These are phyloP conservation scores for Drosophila parabipectinata DNA, from an alignment of 1,140 invertebrate species.

Conservation along the genomic window DNA sequence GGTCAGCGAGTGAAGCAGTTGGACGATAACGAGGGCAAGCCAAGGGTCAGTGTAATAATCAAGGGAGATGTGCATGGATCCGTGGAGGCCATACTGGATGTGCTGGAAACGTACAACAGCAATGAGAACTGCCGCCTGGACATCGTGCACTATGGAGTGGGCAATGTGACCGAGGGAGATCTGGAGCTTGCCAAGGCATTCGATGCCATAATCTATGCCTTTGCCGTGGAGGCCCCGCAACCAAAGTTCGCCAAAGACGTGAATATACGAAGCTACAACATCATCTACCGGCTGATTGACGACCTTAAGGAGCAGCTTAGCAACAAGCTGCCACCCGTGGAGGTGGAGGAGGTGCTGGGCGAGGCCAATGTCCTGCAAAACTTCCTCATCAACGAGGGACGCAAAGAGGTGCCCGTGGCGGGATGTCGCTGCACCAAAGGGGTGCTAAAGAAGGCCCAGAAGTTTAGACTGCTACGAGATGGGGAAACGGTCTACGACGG, in stretches of 20 bases:
- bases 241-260: constrained; percentile 84
- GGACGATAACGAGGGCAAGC: constrained; percentile 80
- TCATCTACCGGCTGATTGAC: constrained; percentile 97
- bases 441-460: constrained; percentile 88
- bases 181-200: constrained; percentile 94
- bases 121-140: constrained; percentile 91
- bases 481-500: constrained; percentile 90
- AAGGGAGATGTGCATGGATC: constrained; percentile 95
- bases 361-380: constrained; percentile 94
- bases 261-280: constrained; percentile 89
- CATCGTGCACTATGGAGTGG: constrained; percentile 95
- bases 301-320: constrained; percentile 93
- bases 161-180: constrained; percentile 92
- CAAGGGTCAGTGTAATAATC: constrained; percentile 86
- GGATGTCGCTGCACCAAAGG: constrained; percentile 95
- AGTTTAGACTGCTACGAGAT: constrained; percentile 90
- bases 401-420: constrained; percentile 93
- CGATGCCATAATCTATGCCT: constrained; percentile 93
- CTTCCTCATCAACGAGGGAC: constrained; percentile 93
- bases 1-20: constrained; percentile 86
- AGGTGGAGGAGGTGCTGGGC: constrained; percentile 91
- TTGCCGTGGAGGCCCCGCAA: constrained; percentile 89
- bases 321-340: constrained; percentile 88
- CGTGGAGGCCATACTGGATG: constrained; percentile 96
- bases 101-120: constrained; percentile 94